A percentile compares a stretch with the other conserved stretches of the same genome.
phyloP scores from a whole-genome alignment of 2,888 invertebrate species.

The Drosophila paramelanica region DNA sequence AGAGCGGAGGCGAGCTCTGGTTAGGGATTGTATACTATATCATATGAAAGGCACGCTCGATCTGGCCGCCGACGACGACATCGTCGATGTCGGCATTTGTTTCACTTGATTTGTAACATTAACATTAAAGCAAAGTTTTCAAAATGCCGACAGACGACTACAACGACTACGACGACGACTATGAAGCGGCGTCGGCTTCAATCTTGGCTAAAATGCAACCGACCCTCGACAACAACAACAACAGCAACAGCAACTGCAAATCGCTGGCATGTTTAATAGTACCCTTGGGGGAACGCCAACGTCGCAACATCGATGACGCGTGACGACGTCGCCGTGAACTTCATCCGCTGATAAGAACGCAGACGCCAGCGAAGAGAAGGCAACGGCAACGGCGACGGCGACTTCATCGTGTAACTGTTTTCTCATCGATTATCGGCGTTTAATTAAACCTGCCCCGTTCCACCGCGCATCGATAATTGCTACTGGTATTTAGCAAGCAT shows the following conservation, averaged over 20 bases:
- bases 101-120: constrained; percentile 76
- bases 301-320: constrained; percentile 45
- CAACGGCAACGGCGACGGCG: constrained; percentile 9
- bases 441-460: constrained; percentile 61
- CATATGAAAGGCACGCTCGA: constrained; percentile 74
- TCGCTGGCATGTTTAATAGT: constrained; percentile 34
- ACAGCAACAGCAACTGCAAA: constrained; percentile 14
- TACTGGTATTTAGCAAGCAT: constrained; percentile 77
- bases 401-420: constrained; percentile 62
- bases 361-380: constrained; percentile 21
- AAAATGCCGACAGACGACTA: constrained; percentile 64
- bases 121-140: constrained; percentile 71
- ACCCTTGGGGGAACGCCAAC: constrained; percentile 24
- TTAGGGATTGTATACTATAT: constrained; percentile 58
- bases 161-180: neutral
- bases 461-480: constrained; percentile 57
- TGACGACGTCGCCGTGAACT: constrained; percentile 55
- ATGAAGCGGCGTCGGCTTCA: constrained; percentile 26
- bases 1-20: constrained; percentile 17
- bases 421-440: constrained; percentile 74
- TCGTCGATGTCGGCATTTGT: constrained; percentile 66
- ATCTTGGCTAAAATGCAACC: constrained; percentile 63
- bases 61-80: constrained; percentile 47
- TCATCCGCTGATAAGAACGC: constrained; percentile 52
- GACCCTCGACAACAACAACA: constrained; percentile 21